A percentile compares a stretch with the other conserved stretches of the same genome.
Evolutionary conservation across 30 jellyfish, hydroid and myxozoan species (phyloP).

Genomic region (Pseudorhiza aurosa): DNA sequence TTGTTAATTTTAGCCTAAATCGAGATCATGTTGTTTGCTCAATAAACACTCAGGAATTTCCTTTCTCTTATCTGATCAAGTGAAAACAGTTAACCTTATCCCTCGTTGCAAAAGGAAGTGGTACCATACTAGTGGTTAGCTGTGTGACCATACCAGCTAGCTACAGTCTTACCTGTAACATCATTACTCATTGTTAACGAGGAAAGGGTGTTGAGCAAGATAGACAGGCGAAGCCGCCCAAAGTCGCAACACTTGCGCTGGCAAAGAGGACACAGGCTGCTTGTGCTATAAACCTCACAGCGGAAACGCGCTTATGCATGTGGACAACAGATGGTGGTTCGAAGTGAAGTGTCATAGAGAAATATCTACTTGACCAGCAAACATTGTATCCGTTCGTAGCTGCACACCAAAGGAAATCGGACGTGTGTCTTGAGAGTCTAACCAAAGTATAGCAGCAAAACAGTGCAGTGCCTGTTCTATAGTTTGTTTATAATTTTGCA

Average conservation of each 20-base stretch:
- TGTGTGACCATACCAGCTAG: not conserved
- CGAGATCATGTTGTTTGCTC: conserved; percentile 7
- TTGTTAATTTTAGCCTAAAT: conserved; percentile 5
- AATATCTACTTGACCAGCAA: no score
- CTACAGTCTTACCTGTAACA: not conserved
- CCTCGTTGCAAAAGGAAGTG: conserved; percentile 29
- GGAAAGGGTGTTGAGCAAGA: not conserved
- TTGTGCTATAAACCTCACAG: not conserved
- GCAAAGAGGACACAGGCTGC: not conserved
- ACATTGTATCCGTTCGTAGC: no score
- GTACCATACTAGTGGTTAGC: not conserved
- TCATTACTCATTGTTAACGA: not conserved
- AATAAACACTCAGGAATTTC: not conserved
- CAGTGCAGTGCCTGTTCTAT: no score
- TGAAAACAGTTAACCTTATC: not conserved
- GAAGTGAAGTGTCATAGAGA: not conserved
- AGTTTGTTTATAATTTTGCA: not conserved
- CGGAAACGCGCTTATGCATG: not conserved
- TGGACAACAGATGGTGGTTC: not conserved
- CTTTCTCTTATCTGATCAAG: conserved; percentile 1
- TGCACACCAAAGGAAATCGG: no score
- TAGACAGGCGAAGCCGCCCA: not conserved
- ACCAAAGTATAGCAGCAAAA: no score
- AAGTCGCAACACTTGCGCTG: not conserved
- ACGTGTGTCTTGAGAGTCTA: no score